These are phyloP conservation scores for Datnioides undecimradiatus DNA, from an alignment of 2,113 vertebrate genomes.

Conservation along the genomic window DNA sequence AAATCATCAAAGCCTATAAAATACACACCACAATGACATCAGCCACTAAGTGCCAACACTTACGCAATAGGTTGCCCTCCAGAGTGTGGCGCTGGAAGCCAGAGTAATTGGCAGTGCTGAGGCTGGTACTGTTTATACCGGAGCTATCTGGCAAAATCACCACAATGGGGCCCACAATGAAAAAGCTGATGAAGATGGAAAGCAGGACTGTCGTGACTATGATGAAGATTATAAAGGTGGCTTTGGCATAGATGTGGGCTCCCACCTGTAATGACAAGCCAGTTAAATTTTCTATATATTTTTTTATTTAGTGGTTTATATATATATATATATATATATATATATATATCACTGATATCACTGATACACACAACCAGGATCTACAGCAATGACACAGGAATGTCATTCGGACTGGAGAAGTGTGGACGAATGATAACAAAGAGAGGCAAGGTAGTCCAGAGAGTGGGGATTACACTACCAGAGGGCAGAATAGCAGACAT, in stretches of 20 bases:
- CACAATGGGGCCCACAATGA: conserved; percentile 71
- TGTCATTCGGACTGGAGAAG: too few species aligned
- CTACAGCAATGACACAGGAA: too few species aligned
- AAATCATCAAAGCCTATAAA: not conserved
- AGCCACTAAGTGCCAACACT: not conserved
- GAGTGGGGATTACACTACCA: too few species aligned
- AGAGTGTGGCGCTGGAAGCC: conserved; percentile 86
- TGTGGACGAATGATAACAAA: too few species aligned
- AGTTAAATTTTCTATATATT: not conserved
- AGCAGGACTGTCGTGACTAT: conserved; percentile 84
- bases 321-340: too few species aligned
- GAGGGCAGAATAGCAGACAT: too few species aligned
- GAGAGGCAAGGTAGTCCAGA: too few species aligned
- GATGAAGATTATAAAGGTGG: conserved; percentile 90
- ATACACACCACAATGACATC: not conserved
- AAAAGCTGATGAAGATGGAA: conserved; percentile 88
- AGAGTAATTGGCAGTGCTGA: conserved; percentile 77
- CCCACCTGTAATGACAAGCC: conserved; percentile 78
- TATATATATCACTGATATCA: too few species aligned
- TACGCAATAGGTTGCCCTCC: conserved; percentile 81
- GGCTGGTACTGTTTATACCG: conserved; percentile 39
- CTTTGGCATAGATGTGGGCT: conserved; percentile 90
- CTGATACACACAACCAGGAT: too few species aligned
- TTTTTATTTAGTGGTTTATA: too few species aligned
- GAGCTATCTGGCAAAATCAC: conserved; percentile 73